Base-by-base conservation (phyloP, 2,797 vertebrate genomes). In the Gallinago stenura region DNA sequence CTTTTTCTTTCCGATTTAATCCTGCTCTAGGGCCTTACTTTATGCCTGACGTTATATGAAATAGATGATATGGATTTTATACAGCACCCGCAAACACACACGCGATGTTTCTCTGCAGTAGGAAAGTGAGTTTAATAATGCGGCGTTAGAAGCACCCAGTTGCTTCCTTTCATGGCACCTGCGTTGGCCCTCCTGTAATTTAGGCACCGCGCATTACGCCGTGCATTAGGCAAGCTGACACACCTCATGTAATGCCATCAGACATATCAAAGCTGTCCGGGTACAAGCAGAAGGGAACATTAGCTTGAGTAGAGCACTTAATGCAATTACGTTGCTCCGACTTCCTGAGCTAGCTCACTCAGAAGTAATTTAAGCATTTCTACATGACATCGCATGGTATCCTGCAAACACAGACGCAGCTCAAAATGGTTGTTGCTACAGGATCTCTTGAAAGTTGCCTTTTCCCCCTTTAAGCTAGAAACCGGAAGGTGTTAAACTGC, bases 291-390 rank as follows among this genome's bases (percentile, higher is more conserved):
- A 80, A 95, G 79, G 54, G 87, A 91, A 92, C 41, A 80, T 73
- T 41, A 96, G 91, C 76, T 80, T 83, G 82, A 93, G 82, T 45
- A 77, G 64, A 92, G 82, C 76, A 85, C 71, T 71, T 91, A 91
- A 93, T 91, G 79, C 82, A 95, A 94, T 80, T 92, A 87, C 1
- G 0, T 80, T 70, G 78, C 89, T 72, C 65, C 4, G 39, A 90
- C 80, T 93, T 94, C 77, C 94, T 75, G 77, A 82, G 87, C 77
- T 68, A 89, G 66, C 86, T 95, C 89, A n/a, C 58, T 90, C 66
- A 86, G 89, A 94, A 97, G 73, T 69, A 84, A 93, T 92, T 92
- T 64, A 75, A 79, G 43, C 56, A 43, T 82, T 93, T 92, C 81
- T 92, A 58, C 24, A 3, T 64, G 53, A 83, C 57, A 81, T 43